A percentile compares a stretch with the other conserved stretches of the same genome.
phyloP scores from a whole-genome alignment of 2,797 vertebrate species.

The Vultur gryphus region DNA sequence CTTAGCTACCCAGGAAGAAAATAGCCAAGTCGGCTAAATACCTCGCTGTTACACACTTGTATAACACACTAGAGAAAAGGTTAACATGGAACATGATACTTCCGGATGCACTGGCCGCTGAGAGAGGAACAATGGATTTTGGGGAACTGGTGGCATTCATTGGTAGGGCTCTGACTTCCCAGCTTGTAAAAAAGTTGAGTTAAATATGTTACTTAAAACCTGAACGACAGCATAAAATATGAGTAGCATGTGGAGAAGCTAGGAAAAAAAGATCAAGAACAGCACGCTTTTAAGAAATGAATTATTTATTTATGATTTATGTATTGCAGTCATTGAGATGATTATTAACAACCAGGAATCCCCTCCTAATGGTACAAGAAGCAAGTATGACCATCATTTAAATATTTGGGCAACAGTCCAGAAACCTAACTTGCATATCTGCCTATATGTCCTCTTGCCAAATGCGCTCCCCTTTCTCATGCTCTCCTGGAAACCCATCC shows the following conservation, averaged over 20 bases:
- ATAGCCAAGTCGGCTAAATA: not conserved
- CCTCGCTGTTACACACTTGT: not conserved
- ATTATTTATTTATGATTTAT: not conserved
- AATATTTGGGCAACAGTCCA: not conserved
- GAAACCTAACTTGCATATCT: not conserved
- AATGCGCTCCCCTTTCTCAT: not conserved
- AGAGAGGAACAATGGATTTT: not conserved
- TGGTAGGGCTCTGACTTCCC: not conserved
- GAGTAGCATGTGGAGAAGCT: not conserved
- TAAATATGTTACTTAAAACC: not conserved
- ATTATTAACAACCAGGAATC: not conserved
- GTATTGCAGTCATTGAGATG: not conserved
- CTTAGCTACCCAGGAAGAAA: conserved; percentile 13
- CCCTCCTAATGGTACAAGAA: not conserved
- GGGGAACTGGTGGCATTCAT: not conserved
- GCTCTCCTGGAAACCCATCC: not conserved
- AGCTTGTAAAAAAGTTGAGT: not conserved
- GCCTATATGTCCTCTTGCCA: not conserved
- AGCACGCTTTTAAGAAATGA: not conserved
- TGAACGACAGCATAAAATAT: not conserved
- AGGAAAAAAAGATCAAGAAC: not conserved
- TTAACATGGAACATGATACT: not conserved
- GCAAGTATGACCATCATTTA: not conserved
- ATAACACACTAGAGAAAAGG: not conserved
- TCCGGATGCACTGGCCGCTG: not conserved